phyloP scores from a whole-genome alignment of 2,888 invertebrate species.

The Ditylenchus weischeri region DNA sequence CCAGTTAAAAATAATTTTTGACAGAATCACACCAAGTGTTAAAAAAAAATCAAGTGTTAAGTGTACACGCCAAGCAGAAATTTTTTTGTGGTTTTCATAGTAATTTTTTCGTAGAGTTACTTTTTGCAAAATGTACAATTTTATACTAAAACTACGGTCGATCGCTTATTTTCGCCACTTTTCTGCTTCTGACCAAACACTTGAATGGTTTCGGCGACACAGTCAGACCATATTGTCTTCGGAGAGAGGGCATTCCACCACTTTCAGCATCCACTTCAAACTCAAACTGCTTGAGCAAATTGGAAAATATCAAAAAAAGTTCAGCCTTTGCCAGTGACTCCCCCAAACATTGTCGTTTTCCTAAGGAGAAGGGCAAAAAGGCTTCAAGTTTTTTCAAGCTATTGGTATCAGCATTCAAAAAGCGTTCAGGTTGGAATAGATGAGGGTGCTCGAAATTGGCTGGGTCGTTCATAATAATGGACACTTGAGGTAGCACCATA shows the following conservation, averaged over 20 bases:
- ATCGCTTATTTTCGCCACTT: too few relatives aligned
- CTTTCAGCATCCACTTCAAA: constrained; percentile 32
- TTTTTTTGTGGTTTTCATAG: too few relatives aligned
- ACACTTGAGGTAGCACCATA: constrained; percentile 55
- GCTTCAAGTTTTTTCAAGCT: constrained; percentile 46
- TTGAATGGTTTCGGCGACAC: constrained; percentile 32
- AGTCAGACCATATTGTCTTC: constrained; percentile 51
- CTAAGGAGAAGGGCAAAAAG: constrained; percentile 54
- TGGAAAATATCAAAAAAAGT: constrained; percentile 54
- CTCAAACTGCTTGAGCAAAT: constrained; percentile 46
- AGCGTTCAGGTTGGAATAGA: constrained; percentile 56
- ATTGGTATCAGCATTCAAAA: constrained; percentile 44
- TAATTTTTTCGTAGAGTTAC: too few relatives aligned
- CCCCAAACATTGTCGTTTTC: constrained; percentile 49
- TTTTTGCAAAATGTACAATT: too few relatives aligned
- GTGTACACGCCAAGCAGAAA: too few relatives aligned
- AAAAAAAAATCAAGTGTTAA: too few relatives aligned
- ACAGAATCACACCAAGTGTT: too few relatives aligned
- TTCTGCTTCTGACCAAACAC: constrained; percentile 8
- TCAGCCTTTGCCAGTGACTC: constrained; percentile 54
- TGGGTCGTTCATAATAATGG: constrained; percentile 52
- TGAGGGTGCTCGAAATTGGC: constrained; percentile 50
- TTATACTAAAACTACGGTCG: too few relatives aligned
- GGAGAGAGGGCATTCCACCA: constrained; percentile 24
- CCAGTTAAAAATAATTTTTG: too few relatives aligned